Evolutionary conservation across 2,888 invertebrate genomes (phyloP), one percentile per base, ranked within the genome.

Genomic region (Macrosoma leucophasiata): DNA sequence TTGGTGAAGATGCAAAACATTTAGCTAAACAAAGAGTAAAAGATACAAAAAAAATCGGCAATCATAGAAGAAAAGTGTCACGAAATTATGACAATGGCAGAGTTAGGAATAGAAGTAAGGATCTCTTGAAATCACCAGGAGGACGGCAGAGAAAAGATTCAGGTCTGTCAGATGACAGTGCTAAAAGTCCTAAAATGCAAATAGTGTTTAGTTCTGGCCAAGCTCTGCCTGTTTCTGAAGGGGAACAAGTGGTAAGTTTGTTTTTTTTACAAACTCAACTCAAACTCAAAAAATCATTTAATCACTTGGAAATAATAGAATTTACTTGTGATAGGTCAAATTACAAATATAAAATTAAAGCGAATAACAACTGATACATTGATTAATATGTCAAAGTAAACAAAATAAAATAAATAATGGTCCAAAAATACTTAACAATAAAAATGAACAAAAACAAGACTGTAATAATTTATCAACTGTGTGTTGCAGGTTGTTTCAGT

Each of bases 171-270:
- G 77, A 77, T 22, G 77, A 77, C n/a, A 71, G 56, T 50, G 40
- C 55, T 6, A 76, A 72, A 40, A 81, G 77, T 45, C 76, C 78
- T 5, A 77, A 79, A 44, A 64, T 85, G 72, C 84, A 84, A 41
- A 78, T 85, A 42, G 74, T 86, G 2, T 74, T 86, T 10, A 85
- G 86, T 0, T 84, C 84, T 9, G 87, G 86, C 12, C 72, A 79
- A 34, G 74, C 85, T n/a, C 67, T 88, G 28, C 85, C 86, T 1
- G 66, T 88, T 8, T 86, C 86, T 32, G 85, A 86, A 58, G 88
- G 88, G 4, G 89, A 88, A 61, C 79, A 87, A 85, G 84, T 87
- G 52, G 87, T 87, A 56, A 72, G 76, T 56, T n/a, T n/a, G n/a
- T n/a, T n/a, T n/a, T n/a, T n/a, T n/a, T n/a, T n/a, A n/a, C n/a